A percentile compares a stretch with the other conserved stretches of the same genome.
Evolutionary conservation across 2,888 invertebrate species (phyloP).

Genomic region (Buathra laborator): DNA sequence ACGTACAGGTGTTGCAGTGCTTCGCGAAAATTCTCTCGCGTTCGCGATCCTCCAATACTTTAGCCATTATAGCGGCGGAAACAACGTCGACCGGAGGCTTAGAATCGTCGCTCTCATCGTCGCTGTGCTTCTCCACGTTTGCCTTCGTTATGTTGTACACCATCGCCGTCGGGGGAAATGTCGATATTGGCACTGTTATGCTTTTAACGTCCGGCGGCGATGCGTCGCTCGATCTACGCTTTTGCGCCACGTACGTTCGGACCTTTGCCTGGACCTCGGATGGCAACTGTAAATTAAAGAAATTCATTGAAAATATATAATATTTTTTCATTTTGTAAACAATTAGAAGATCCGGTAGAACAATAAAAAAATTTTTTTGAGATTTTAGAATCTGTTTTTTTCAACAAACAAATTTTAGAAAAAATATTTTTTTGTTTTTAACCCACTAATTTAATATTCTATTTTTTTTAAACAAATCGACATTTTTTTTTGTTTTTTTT

Average conservation of each 20-base stretch:
- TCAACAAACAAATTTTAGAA: too few relatives aligned
- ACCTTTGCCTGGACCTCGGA: slow-evolving; percentile 96
- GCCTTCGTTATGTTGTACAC: slow-evolving; percentile 87
- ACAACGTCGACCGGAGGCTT: slow-evolving; percentile 90
- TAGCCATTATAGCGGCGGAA: slow-evolving; percentile 96
- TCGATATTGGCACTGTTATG: slow-evolving; percentile 91
- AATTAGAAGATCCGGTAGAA: too few relatives aligned
- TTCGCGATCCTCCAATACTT: slow-evolving; percentile 95
- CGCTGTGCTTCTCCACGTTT: slow-evolving; percentile 83
- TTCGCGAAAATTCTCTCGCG: slow-evolving; percentile 92
- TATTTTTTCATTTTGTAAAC: too few relatives aligned
- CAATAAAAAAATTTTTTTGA: too few relatives aligned
- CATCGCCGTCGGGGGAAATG: slow-evolving; percentile 95
- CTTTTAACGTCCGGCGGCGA: slow-evolving; percentile 87
- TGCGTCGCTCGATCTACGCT: slow-evolving; percentile 86
- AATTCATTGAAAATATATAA: neutral
- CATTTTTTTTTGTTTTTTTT: neutral
- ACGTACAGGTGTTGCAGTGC: slow-evolving; percentile 94
- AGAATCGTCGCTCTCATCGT: slow-evolving; percentile 86
- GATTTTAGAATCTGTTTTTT: too few relatives aligned
- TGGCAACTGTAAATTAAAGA: slow-evolving; percentile 90
- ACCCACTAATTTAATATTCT: too few relatives aligned
- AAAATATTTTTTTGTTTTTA: too few relatives aligned
- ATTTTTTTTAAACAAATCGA: too few relatives aligned
- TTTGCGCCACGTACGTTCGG: slow-evolving; percentile 90